A percentile compares a stretch with the other conserved stretches of the same genome.
phyloP scores from a whole-genome alignment of 2,888 invertebrate species.

The Coecobrya sp. region DNA sequence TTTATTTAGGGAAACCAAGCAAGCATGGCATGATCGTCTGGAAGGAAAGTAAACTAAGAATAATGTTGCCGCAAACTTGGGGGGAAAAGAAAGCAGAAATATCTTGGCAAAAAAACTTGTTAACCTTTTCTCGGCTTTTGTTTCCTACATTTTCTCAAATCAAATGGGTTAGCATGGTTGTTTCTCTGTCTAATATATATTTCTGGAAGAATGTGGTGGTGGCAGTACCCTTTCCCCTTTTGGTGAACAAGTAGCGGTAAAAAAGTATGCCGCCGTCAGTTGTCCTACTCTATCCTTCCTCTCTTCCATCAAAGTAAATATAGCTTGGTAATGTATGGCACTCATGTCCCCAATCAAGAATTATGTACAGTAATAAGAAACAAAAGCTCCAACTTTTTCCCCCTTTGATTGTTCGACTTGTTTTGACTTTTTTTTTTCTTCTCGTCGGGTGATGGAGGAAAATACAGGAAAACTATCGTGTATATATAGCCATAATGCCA shows the following conservation, averaged over 20 bases:
- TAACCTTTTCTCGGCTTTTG: constrained; percentile 46
- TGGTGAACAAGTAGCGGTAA: neutral
- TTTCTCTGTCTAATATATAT: neutral
- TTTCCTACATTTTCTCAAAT: constrained; percentile 30
- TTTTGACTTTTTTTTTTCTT: neutral
- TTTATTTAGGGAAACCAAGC: constrained; percentile 1
- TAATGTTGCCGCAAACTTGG: neutral
- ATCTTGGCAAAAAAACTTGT: constrained; percentile 52
- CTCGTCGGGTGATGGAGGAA: neutral
- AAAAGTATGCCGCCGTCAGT: constrained; percentile 7
- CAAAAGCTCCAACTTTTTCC: constrained; percentile 67
- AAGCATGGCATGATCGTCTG: neutral
- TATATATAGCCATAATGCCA: neutral
- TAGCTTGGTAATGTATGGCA: constrained; percentile 41
- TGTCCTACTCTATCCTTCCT: constrained; percentile 31
- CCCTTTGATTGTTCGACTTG: constrained; percentile 48
- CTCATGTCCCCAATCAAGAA: constrained; percentile 67
- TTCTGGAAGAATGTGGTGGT: neutral
- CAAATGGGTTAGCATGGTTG: constrained; percentile 20
- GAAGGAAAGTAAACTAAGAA: constrained; percentile 21
- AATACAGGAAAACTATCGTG: neutral
- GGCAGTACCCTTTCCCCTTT: neutral
- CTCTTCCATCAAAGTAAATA: constrained; percentile 57
- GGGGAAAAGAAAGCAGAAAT: constrained; percentile 17
- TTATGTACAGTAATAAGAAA: constrained; percentile 66